Conservation (phyloP, 2,113 vertebrate species). For the Aspiorhynchus laticeps region DNA sequence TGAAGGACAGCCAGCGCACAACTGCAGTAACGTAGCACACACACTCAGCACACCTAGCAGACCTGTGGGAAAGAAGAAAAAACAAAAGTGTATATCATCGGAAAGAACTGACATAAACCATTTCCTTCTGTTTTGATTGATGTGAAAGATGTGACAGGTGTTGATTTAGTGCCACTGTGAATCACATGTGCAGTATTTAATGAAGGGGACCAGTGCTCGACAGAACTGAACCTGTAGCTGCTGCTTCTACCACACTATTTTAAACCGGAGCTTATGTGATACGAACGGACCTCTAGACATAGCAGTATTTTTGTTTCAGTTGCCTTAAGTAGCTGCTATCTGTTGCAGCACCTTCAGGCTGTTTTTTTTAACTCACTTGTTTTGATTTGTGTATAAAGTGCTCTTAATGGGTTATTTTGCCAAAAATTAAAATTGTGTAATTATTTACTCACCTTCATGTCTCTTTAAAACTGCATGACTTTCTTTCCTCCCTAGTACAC, state of each 20-base stretch:
- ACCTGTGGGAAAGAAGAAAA: conserved; percentile 69
- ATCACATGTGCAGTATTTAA: conserved; percentile 1
- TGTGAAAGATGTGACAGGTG: conserved; percentile 22
- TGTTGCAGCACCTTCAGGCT: background rate
- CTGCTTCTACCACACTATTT: background rate
- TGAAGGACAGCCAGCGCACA: conserved; percentile 82
- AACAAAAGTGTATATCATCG: background rate
- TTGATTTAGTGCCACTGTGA: conserved; percentile 29
- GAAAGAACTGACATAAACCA: background rate
- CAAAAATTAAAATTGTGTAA: background rate
- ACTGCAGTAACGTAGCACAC: conserved; percentile 72
- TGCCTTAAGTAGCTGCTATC: background rate
- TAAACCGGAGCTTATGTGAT: conserved; percentile 2
- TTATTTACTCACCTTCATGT: background rate
- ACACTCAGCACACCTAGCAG: conserved; percentile 82
- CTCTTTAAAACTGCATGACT: background rate
- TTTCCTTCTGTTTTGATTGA: background rate
- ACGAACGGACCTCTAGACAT: background rate
- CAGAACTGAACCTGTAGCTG: conserved; percentile 9
- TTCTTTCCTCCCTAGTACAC: background rate
- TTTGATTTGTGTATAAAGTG: background rate
- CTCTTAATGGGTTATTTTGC: background rate
- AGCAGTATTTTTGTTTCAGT: background rate
- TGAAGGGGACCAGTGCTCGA: background rate
- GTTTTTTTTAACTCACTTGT: background rate